These are phyloP conservation scores for Phataginus tetradactyla DNA, from an alignment of 2,797 vertebrate species.

Conservation along the genomic window DNA sequence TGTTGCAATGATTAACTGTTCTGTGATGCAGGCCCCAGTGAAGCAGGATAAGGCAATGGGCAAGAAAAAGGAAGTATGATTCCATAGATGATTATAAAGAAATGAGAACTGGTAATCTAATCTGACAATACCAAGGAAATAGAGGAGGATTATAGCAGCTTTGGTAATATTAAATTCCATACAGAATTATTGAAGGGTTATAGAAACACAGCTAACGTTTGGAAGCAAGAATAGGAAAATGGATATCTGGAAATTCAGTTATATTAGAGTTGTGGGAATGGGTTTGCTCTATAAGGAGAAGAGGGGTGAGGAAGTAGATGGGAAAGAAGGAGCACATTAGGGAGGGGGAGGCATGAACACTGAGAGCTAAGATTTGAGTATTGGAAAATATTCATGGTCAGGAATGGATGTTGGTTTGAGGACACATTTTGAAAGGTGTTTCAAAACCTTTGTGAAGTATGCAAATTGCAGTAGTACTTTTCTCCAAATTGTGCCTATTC, in stretches of 20 bases:
- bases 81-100: not conserved
- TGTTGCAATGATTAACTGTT: not conserved
- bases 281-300: not conserved
- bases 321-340: not conserved
- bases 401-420: not conserved
- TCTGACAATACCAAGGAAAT: not conserved
- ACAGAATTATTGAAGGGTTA: not conserved
- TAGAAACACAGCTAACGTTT: not conserved
- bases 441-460: not conserved
- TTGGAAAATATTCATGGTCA: not conserved
- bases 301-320: not conserved
- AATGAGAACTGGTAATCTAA: not conserved
- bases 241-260: not conserved
- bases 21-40: not conserved
- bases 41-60: not conserved
- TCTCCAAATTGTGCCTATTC: not conserved
- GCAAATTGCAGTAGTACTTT: not conserved
- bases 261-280: not conserved
- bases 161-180: not conserved
- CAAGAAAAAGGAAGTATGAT: not conserved
- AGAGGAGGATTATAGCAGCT: not conserved
- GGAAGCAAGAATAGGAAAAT: not conserved
- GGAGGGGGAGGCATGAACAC: not conserved
- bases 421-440: not conserved
- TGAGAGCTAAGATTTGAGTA: not conserved